Evolutionary conservation across 2,888 invertebrate genomes (phyloP), one percentile per base, ranked within the genome.

Genomic region (Meiosimyza platycephala): DNA sequence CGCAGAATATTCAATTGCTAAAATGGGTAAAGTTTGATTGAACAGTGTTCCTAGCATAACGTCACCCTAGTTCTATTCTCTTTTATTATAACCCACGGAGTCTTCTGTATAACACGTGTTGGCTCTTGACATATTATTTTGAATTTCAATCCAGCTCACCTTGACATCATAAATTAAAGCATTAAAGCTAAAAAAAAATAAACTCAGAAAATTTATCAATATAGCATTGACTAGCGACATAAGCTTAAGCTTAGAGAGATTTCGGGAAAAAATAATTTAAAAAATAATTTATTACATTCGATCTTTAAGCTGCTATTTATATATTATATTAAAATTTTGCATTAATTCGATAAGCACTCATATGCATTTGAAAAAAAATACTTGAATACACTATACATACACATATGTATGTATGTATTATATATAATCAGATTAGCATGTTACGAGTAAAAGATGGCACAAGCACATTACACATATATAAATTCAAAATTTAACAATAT

Each of bases 341-440:
- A n/a, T n/a, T n/a, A n/a, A 54, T 54, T 54, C 3, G 16, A 47
- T 28, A 28, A 33, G 33, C 65, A 52, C 65, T 18, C n/a, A 13
- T 15, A 40, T 18, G 18, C 40, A 40, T 62, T 16, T 5, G 7
- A 51, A 51, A 22, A n/a, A 15, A 50, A 12, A 28, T 15, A n/a
- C 50, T 50, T 22, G 22, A 28, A 51, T 12, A 64, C 64, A 28
- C 64, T 57, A 57, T 11, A 18, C 28, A 64, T 51, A 51, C 16
- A 64, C 16, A 50, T 50, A 64, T 7, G 50, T 40, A 22, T 64
- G 13, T 40, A 9, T 40, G 9, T 9, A 40, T 40, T 40, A 40
- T 9, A 40, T 9, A 9, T 40, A 40, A 40, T 40, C 7, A 40
- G 40, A 28, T 28, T 18, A 51, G 64, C 51, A 64, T 64, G 64